Evolutionary conservation across 2,113 vertebrate species (phyloP).

Genomic region (Podilymbus podiceps): DNA sequence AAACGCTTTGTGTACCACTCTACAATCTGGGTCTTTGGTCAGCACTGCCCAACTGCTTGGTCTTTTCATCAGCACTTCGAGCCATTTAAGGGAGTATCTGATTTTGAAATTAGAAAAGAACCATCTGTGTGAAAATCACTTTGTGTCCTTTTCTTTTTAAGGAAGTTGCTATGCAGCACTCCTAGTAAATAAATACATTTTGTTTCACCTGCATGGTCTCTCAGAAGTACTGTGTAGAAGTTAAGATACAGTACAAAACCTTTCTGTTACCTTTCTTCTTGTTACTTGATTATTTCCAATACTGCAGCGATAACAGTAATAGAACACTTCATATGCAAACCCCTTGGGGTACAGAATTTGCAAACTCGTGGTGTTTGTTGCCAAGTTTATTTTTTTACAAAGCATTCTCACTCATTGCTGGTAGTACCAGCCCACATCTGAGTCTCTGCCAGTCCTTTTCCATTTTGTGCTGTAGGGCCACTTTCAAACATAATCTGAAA

Average conservation of each 20-base stretch:
- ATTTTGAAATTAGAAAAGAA: not conserved
- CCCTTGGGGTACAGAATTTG: conserved; percentile 42
- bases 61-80: not conserved
- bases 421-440: not conserved
- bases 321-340: conserved; percentile 38
- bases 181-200: not conserved
- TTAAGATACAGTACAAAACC: not conserved
- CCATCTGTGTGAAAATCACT: not conserved
- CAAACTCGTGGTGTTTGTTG: conserved; percentile 1
- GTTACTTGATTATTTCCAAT: conserved; percentile 41
- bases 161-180: not conserved
- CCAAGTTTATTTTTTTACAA: conserved; percentile 12
- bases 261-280: conserved; percentile 10
- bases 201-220: not conserved
- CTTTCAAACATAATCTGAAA: not conserved
- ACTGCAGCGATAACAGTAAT: conserved; percentile 43
- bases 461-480: not conserved
- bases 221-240: not conserved
- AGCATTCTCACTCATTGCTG: not conserved
- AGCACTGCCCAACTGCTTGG: not conserved
- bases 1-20: not conserved
- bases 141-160: not conserved
- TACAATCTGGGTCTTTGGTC: not conserved
- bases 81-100: not conserved
- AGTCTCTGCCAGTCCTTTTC: not conserved